Evolutionary conservation across 2,888 invertebrate species (phyloP).

Genomic region (Salpingus planirostris): DNA sequence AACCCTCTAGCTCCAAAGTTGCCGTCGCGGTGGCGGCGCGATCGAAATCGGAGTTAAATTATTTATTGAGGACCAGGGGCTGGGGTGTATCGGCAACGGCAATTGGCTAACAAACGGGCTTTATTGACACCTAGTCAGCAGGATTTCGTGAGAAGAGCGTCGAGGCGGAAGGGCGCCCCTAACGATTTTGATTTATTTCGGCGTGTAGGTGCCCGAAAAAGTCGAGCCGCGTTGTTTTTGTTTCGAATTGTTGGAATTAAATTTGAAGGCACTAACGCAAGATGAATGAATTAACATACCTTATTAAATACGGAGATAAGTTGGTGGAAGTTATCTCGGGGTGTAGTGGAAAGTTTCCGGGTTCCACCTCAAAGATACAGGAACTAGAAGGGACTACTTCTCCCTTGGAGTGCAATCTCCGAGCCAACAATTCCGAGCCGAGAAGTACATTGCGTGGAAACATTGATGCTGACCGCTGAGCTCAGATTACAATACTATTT

Average conservation of each 20-base stretch:
- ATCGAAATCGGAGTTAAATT: too few relatives aligned
- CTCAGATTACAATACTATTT: constrained; percentile 39
- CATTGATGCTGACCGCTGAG: constrained; percentile 41
- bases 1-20: too few relatives aligned
- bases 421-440: constrained; percentile 35
- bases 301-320: constrained; percentile 27
- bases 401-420: constrained; percentile 33
- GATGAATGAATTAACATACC: constrained; percentile 14
- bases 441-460: constrained; percentile 41
- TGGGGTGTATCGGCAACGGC: too few relatives aligned
- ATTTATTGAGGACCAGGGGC: too few relatives aligned
- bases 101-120: too few relatives aligned
- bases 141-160: too few relatives aligned
- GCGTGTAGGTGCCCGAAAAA: too few relatives aligned
- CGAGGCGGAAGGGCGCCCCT: too few relatives aligned
- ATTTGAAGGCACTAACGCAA: too few relatives aligned
- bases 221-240: neutral
- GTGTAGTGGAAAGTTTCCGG: constrained; percentile 33
- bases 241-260: neutral
- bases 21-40: too few relatives aligned
- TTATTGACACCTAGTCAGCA: too few relatives aligned
- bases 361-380: constrained; percentile 35
- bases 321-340: constrained; percentile 35
- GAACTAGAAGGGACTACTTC: constrained; percentile 24
- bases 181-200: too few relatives aligned